Evolutionary conservation across 2,888 invertebrate genomes (phyloP).

Genomic region (Chaetogeoica ovagalla): DNA sequence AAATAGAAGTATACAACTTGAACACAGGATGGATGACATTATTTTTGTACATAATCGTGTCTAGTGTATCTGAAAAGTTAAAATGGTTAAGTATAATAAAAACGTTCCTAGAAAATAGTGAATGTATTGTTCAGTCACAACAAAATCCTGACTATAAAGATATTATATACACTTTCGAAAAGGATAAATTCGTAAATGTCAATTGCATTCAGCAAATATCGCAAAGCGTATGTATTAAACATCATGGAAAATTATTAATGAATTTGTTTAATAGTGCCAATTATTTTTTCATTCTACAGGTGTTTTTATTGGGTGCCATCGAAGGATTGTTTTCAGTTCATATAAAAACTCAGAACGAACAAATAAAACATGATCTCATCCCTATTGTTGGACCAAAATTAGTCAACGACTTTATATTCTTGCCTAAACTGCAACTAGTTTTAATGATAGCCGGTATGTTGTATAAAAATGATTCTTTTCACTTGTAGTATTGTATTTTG

Average conservation of each 20-base stretch:
- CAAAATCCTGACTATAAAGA: slow-evolving; percentile 45
- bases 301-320: slow-evolving; percentile 50
- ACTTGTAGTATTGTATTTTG: background rate
- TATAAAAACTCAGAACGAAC: slow-evolving; percentile 33
- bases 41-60: slow-evolving; percentile 43
- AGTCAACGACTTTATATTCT: slow-evolving; percentile 46
- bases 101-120: slow-evolving; percentile 26
- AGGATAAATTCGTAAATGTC: slow-evolving; percentile 31
- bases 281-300: slow-evolving; percentile 23
- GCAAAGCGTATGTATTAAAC: slow-evolving; percentile 33
- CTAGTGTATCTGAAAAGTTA: slow-evolving; percentile 41
- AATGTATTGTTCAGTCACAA: slow-evolving; percentile 27
- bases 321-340: slow-evolving; percentile 54
- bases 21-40: slow-evolving; percentile 41
- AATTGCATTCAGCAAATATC: slow-evolving; percentile 51
- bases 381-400: slow-evolving; percentile 51
- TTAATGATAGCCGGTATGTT: slow-evolving; percentile 52
- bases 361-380: slow-evolving; percentile 40
- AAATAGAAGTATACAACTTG: slow-evolving; percentile 47
- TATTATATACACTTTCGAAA: slow-evolving; percentile 46
- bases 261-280: background rate
- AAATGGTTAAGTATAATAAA: slow-evolving; percentile 51
- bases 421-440: slow-evolving; percentile 53
- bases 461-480: background rate
- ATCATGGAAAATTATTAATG: background rate